Evolutionary conservation across 1,140 invertebrate genomes (phyloP).

Genomic region (Nephila pilipes): DNA sequence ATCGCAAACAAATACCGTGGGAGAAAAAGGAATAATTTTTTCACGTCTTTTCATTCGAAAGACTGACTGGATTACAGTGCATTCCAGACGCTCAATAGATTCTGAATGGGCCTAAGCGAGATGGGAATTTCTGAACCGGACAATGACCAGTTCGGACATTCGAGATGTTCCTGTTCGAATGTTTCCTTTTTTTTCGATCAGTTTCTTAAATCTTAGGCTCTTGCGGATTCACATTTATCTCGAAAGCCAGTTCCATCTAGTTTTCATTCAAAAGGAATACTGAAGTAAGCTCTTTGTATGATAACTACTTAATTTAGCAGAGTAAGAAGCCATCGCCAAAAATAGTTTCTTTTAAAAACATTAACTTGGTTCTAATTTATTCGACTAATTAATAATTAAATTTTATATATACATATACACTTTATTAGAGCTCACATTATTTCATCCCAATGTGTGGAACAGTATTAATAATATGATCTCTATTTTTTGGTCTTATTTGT

Average conservation of each 20-base stretch:
- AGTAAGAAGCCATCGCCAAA: too few species aligned
- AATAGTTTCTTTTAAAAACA: too few species aligned
- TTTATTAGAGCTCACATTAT: too few species aligned
- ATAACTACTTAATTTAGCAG: neutral
- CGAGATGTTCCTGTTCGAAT: neutral
- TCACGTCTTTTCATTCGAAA: constrained; percentile 17
- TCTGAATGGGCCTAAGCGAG: constrained; percentile 49
- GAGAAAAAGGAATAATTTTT: constrained; percentile 62
- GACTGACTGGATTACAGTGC: constrained; percentile 45
- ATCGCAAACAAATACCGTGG: constrained; percentile 56
- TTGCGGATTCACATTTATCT: neutral
- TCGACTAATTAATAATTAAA: too few species aligned
- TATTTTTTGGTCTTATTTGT: too few species aligned
- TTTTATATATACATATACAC: too few species aligned
- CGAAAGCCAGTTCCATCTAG: neutral
- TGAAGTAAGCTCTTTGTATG: neutral
- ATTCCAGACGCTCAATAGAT: constrained; percentile 41
- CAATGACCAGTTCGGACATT: constrained; percentile 26
- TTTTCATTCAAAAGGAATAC: neutral
- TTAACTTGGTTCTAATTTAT: too few species aligned
- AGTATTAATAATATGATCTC: too few species aligned
- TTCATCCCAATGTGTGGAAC: too few species aligned
- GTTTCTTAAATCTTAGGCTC: neutral
- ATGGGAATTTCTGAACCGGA: constrained; percentile 29
- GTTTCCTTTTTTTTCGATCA: neutral